Percentiles rank a stretch among this genome's conserved stretches.
Evolutionary conservation across 2,797 vertebrate species (phyloP).

Genomic region (Mormyrops attenuatus): DNA sequence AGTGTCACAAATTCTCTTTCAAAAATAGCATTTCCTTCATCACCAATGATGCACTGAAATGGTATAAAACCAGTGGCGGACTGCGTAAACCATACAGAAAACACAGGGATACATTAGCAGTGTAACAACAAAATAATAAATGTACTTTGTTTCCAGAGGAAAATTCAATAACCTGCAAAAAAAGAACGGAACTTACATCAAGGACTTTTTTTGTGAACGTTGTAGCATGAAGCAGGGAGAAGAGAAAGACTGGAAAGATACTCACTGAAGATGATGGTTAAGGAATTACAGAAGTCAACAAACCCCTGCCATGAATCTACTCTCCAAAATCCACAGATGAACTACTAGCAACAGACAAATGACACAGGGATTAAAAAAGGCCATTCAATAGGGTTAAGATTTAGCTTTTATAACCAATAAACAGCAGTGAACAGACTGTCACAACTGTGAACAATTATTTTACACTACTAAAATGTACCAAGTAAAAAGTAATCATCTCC

Average conservation of each 20-base stretch:
- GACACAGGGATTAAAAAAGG: not conserved
- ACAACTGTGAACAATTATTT: not conserved
- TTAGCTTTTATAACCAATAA: not conserved
- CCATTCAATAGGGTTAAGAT: not conserved
- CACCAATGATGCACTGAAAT: not conserved
- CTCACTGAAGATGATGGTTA: constrained; percentile 82
- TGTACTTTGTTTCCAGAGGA: not conserved
- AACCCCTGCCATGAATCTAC: not conserved
- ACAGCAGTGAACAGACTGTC: not conserved
- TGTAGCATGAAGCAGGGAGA: constrained; percentile 93
- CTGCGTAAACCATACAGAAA: not conserved
- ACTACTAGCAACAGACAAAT: not conserved
- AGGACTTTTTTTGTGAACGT: constrained; percentile 96
- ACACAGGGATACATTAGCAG: not conserved
- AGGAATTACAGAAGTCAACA: constrained; percentile 49
- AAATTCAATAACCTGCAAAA: not conserved
- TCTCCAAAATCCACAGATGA: not conserved
- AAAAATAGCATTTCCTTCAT: not conserved
- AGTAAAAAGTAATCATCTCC: not conserved
- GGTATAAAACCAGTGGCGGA: not conserved
- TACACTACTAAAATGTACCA: not conserved
- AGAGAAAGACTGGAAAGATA: constrained; percentile 94
- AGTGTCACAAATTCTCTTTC: not conserved
- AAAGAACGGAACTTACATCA: constrained; percentile 77
- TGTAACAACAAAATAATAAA: not conserved